Evolutionary conservation across 2,797 vertebrate genomes (phyloP).

Genomic region (Neomorphus geoffroyi): DNA sequence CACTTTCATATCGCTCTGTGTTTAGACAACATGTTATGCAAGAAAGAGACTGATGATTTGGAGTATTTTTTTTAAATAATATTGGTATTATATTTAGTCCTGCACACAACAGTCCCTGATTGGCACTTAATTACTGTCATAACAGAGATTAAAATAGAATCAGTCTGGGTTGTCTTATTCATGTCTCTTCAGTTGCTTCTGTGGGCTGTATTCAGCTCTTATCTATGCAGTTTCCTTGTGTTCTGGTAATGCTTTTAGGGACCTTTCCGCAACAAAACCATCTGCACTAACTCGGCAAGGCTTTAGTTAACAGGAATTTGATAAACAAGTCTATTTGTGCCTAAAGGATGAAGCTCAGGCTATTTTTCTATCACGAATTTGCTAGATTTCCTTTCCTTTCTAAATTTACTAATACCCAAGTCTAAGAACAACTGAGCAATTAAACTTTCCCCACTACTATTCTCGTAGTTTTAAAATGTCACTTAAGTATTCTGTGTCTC

Average conservation of each 20-base stretch:
- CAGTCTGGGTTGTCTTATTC: neutral
- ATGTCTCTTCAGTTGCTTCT: neutral
- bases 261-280: neutral
- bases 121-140: neutral
- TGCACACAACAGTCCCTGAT: neutral
- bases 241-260: neutral
- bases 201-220: neutral
- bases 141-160: neutral
- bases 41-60: neutral
- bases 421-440: neutral
- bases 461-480: neutral
- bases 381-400: neutral
- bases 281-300: neutral
- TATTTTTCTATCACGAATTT: neutral
- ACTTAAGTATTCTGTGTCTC: neutral
- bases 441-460: neutral
- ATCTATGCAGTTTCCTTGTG: neutral
- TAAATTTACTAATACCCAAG: neutral
- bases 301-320: neutral
- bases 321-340: neutral
- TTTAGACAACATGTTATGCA: neutral
- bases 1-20: rapidly evolving
- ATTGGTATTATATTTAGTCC: neutral
- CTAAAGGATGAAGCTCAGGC: neutral
- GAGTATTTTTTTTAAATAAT: neutral